Base-by-base conservation (phyloP, 2,888 invertebrate species). In the Dryobota labecula region DNA sequence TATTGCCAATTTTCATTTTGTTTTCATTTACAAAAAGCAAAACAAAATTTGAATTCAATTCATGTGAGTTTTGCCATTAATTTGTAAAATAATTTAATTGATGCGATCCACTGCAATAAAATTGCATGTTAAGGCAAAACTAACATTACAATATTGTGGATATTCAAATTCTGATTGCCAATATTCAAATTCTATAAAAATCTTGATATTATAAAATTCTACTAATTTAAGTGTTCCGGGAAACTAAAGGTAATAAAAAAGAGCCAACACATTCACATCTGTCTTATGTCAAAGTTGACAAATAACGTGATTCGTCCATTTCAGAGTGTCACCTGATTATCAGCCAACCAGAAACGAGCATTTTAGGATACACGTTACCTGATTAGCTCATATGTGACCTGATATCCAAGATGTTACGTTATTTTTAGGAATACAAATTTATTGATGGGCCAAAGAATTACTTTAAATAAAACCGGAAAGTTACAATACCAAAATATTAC, bases 231-330 rank as follows among this genome's bases (percentile, higher is more conserved):
- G 56, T 69, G 45, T 70, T 71, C 27, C 76, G 76, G 81, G 71
- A 84, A 84, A 72, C 58, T 78, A 60, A 70, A 57, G 33, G 47
- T 58, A 56, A 49, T 60, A 54, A 60, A 67, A 66, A 71, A 79
- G 47, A 70, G 53, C 60, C 83, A 73, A 85, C 76, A 78, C 65
- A 76, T 82, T 83, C 66, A 85, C 73, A 82, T 83, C 82, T 86
- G 81, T 85, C 76, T 84, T 84, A 83, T 76, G 69, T 84, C 82
- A 73, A 60, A 70, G 24, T 82, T 84, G 73, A 84, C 82, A 84
- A 82, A 75, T 76, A 84, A 78, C 85, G 83, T 84, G 86, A 82
- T 87, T 85, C 75, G 82, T 85, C 78, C 56, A 53, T 72, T 72
- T 62, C 24, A 57, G 54, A 68, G 38, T 49, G 60, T 83, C 77